Percentiles rank a stretch among this genome's conserved stretches.
Evolutionary conservation across 2,113 vertebrate genomes (phyloP).

Genomic region (Chloropsis hardwickii): DNA sequence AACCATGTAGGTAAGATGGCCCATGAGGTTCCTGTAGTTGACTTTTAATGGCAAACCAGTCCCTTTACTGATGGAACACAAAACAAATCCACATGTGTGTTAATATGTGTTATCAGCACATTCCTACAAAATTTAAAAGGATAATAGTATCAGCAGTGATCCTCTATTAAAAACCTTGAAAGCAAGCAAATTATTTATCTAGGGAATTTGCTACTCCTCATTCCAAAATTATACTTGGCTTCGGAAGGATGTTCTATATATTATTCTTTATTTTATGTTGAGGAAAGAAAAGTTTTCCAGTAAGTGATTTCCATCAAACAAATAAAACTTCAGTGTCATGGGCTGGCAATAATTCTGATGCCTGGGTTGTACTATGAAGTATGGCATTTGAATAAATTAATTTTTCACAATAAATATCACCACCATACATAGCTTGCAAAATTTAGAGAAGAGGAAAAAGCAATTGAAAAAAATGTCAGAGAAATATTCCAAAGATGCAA

Average conservation of each 20-base stretch:
- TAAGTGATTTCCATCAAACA: neutral
- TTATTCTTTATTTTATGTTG: neutral
- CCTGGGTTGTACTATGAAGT: neutral
- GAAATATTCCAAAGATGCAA: neutral
- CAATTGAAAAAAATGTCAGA: neutral
- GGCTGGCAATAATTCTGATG: neutral
- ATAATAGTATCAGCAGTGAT: neutral
- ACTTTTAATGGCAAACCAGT: neutral
- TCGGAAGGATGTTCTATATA: neutral
- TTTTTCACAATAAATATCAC: neutral
- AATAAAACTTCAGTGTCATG: neutral
- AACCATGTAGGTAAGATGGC: fast-evolving
- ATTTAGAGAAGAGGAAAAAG: neutral
- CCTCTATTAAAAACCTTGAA: neutral
- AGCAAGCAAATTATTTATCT: neutral
- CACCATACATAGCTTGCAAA: neutral
- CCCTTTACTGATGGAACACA: neutral
- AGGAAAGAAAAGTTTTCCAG: neutral
- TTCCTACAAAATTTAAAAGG: neutral
- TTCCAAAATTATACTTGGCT: neutral
- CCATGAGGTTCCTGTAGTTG: neutral
- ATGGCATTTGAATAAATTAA: neutral
- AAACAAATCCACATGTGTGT: neutral
- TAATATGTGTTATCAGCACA: neutral
- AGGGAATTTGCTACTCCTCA: neutral